Percentiles rank a stretch among this genome's conserved stretches.
Conservation (phyloP, 2,888 invertebrate genomes). For the Lumbricus terrestris region DNA sequence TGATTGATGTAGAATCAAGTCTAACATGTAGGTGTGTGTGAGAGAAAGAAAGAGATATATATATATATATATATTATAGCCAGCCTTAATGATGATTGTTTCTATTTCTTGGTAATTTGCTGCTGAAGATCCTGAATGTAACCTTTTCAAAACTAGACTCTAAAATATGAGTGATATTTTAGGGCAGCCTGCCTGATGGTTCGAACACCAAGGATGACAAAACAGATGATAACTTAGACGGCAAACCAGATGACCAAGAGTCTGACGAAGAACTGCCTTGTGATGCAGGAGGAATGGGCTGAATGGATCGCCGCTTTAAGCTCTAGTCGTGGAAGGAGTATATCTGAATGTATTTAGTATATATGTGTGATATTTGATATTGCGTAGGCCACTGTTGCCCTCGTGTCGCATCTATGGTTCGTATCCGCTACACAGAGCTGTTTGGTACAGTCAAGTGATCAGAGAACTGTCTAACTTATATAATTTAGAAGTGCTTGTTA, state of each 20-base stretch:
- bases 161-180: neutral
- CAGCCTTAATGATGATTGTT: no score
- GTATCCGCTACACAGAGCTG: neutral
- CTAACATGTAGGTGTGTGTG: no score
- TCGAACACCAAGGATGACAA: neutral
- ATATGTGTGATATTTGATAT: neutral
- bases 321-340: neutral
- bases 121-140: neutral
- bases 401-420: neutral
- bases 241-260: neutral
- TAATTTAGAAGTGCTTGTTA: no score
- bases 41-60: no score
- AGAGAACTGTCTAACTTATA: neutral
- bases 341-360: neutral
- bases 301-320: neutral
- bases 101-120: neutral
- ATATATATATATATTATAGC: no score
- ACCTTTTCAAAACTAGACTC: neutral
- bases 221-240: neutral
- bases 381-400: neutral
- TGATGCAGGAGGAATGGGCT: neutral
- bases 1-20: no score
- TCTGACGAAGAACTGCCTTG: neutral
- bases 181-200: neutral
- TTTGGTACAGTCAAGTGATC: neutral